Evolutionary conservation across 2,797 vertebrate genomes (phyloP), one percentile per base, ranked within the genome.

Genomic region (Dryobates pubescens): DNA sequence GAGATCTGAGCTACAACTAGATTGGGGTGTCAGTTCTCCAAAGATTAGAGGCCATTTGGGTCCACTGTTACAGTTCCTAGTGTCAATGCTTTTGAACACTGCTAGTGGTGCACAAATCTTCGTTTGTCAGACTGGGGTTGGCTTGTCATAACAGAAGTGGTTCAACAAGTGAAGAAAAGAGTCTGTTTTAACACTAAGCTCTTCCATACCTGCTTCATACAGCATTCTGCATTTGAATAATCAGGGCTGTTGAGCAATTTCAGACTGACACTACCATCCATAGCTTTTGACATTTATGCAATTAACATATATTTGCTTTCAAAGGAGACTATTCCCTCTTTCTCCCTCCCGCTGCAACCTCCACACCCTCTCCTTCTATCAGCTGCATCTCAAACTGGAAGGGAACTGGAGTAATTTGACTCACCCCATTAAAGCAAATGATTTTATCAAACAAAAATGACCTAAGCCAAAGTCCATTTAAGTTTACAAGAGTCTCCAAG

Each of bases 231-330:
- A 59, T 92, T 74, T 90, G 92, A 94, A 81, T 95, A 93, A 84
- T n/a, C 49, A 82, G 43, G 17, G 67, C 74, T 86, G 68, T 30
- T 53, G 3, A 90, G 45, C 90, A 92, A 92, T 92, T 81, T 89
- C 69, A 62, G 64, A 68, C 41, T 75, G 54, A 62, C 56, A 49
- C 51, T 78, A 54, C 53, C 41, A 26, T 91, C 87, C 95, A 88
- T 82, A 76, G 78, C 86, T 80, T 93, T 92, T 77, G 56, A 83
- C 82, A 94, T 89, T 58, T 26, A 86, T 86, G 84, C 68, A 64
- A 80, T 94, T 93, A 91, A 73, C 49, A 94, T 81, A 93, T 94
- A 90, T 87, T 92, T 77, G 67, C 74, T 91, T 90, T 90, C 81
- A 92, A 62, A 89, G 71, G 41, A 91, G 80, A 58, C 62, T 47